Conservation (phyloP, 1,140 invertebrate species). For the Calephelis virginiensis region DNA sequence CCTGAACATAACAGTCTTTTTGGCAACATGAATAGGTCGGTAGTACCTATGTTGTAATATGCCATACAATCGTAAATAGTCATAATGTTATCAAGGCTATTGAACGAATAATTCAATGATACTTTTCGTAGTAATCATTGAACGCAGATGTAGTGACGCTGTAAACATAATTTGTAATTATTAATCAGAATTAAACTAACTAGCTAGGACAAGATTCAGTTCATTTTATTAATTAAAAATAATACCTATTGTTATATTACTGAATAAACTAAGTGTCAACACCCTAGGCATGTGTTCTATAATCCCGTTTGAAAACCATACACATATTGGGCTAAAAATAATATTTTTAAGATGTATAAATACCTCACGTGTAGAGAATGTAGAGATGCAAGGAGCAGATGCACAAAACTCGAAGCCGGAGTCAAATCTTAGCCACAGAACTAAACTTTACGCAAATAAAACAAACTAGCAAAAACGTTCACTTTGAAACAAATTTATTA, state of each 20-base stretch:
- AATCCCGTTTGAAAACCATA: background rate
- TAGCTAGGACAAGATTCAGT: background rate
- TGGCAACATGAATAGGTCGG: no score
- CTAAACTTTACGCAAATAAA: conserved; percentile 62
- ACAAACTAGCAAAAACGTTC: conserved; percentile 51
- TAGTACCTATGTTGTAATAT: no score
- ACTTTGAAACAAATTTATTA: conserved; percentile 40
- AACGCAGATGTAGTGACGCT: no score
- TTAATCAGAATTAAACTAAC: background rate
- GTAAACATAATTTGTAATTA: no score
- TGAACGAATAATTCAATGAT: no score
- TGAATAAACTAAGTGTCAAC: background rate
- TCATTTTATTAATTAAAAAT: background rate
- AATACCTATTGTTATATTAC: background rate
- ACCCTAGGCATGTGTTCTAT: background rate
- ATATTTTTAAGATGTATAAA: background rate
- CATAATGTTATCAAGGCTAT: no score
- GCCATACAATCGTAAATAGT: no score
- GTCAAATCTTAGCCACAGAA: conserved; percentile 67
- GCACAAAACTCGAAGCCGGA: conserved; percentile 44
- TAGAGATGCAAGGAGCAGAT: conserved; percentile 21
- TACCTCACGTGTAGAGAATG: conserved; percentile 28
- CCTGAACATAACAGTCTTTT: no score
- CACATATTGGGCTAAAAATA: background rate
- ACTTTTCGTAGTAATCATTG: no score